Percentiles rank a stretch among this genome's conserved stretches.
Evolutionary conservation across 1,140 invertebrate species (phyloP).

Genomic region (Drosophila yakuba): DNA sequence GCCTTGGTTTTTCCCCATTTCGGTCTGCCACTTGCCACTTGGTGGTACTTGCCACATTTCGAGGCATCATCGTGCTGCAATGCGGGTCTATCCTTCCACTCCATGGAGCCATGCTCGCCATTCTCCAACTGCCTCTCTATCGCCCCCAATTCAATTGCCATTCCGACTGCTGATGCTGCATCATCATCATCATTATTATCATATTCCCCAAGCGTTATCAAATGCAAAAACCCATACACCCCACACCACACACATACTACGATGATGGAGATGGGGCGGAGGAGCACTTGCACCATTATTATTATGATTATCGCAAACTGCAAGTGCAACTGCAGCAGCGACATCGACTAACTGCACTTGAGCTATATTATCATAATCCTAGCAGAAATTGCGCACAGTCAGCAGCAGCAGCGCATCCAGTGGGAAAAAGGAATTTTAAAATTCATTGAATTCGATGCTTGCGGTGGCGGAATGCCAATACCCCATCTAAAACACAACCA

Average conservation of each 20-base stretch:
- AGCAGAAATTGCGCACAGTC: slow-evolving; percentile 55
- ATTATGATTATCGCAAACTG: slow-evolving; percentile 72
- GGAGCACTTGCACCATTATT: slow-evolving; percentile 39
- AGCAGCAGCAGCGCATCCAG: slow-evolving; percentile 15
- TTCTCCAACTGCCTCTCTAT: slow-evolving; percentile 1
- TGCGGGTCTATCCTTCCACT: slow-evolving; percentile 34
- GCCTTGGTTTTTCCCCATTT: slow-evolving; percentile 6
- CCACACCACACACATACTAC: slow-evolving; percentile 1
- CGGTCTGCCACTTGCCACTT: slow-evolving; percentile 25
- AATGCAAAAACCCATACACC: slow-evolving; percentile 46
- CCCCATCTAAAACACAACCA: neutral
- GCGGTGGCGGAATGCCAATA: slow-evolving; percentile 45
- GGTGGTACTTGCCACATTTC: slow-evolving; percentile 39
- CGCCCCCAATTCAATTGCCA: slow-evolving; percentile 47
- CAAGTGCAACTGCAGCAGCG: slow-evolving; percentile 62
- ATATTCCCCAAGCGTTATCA: slow-evolving; percentile 49
- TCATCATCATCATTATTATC: slow-evolving; percentile 29
- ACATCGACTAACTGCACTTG: slow-evolving; percentile 73
- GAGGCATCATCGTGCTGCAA: slow-evolving; percentile 54
- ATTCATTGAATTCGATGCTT: slow-evolving; percentile 72
- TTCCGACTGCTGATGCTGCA: slow-evolving; percentile 34
- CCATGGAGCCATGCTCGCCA: slow-evolving; percentile 2
- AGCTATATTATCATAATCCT: slow-evolving; percentile 77
- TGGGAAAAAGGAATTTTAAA: slow-evolving; percentile 59
- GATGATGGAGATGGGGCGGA: slow-evolving; percentile 1